Conservation (phyloP, 2,888 invertebrate species). For the Brachylomia viminalis region DNA sequence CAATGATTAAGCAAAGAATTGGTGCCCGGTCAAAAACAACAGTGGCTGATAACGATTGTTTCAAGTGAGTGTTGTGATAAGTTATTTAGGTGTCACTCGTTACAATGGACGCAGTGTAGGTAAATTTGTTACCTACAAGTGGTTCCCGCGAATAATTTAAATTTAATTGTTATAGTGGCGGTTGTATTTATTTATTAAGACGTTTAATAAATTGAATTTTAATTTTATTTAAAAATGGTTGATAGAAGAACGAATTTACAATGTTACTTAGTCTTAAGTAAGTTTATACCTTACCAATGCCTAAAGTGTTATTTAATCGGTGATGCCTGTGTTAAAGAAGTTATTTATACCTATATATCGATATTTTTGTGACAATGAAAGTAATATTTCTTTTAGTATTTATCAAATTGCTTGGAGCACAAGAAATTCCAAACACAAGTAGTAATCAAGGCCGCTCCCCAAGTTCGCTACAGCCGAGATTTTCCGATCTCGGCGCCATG, state of each 20-base stretch:
- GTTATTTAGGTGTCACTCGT: slow-evolving; percentile 16
- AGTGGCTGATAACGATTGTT: slow-evolving; percentile 13
- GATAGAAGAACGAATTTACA: neutral
- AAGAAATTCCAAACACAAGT: slow-evolving; percentile 46
- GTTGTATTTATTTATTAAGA: neutral
- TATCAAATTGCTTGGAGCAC: slow-evolving; percentile 47
- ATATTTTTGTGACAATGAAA: neutral
- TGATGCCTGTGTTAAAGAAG: neutral
- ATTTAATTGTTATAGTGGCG: neutral
- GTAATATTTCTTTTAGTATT: slow-evolving; percentile 52
- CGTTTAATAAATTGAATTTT: neutral
- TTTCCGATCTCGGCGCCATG: slow-evolving; percentile 56
- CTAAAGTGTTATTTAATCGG: neutral
- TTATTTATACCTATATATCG: neutral
- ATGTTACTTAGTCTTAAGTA: slow-evolving; percentile 35
- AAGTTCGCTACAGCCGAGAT: slow-evolving; percentile 63
- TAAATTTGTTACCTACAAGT: slow-evolving; percentile 1
- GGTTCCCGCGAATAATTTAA: neutral
- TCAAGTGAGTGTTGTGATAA: neutral
- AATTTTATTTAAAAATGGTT: slow-evolving; percentile 13
- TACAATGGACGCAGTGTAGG: slow-evolving; percentile 1
- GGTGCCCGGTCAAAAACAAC: slow-evolving; percentile 2
- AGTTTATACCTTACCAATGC: slow-evolving; percentile 10
- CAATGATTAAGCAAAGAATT: slow-evolving; percentile 17
- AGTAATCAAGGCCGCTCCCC: slow-evolving; percentile 46